Percentiles rank a stretch among this genome's conserved stretches.
Evolutionary conservation across 2,797 vertebrate genomes (phyloP).

Genomic region (Acanthurus lineatus): DNA sequence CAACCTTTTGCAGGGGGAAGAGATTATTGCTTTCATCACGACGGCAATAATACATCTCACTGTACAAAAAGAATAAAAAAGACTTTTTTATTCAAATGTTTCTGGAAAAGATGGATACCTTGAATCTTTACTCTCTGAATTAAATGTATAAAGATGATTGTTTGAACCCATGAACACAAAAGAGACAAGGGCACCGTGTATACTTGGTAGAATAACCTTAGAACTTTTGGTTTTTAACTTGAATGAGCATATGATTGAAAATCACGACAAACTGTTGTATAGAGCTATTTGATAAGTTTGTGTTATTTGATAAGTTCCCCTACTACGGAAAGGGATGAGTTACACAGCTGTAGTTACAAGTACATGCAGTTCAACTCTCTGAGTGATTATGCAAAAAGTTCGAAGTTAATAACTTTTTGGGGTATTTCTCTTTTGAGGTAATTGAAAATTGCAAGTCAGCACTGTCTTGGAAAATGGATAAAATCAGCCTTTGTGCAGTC

Average conservation of each 20-base stretch:
- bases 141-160: background rate
- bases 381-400: too few species aligned
- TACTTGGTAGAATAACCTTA: background rate
- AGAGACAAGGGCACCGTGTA: background rate
- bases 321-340: too few species aligned
- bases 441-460: too few species aligned
- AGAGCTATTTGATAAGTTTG: too few species aligned
- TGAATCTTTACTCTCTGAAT: background rate
- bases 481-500: too few species aligned
- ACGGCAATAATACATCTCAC: constrained; percentile 17
- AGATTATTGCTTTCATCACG: constrained; percentile 38
- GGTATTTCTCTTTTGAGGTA: too few species aligned
- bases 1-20: constrained; percentile 37
- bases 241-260: background rate
- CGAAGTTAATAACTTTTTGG: too few species aligned
- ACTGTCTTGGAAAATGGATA: too few species aligned
- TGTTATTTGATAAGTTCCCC: too few species aligned
- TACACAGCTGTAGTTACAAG: too few species aligned
- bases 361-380: too few species aligned
- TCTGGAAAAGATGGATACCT: constrained; percentile 7
- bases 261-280: background rate
- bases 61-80: constrained; percentile 25
- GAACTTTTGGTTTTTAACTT: background rate
- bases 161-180: background rate
- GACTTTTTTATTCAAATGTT: constrained; percentile 20